Evolutionary conservation across 2,888 invertebrate genomes (phyloP).

Genomic region (Harpalus rubripes): DNA sequence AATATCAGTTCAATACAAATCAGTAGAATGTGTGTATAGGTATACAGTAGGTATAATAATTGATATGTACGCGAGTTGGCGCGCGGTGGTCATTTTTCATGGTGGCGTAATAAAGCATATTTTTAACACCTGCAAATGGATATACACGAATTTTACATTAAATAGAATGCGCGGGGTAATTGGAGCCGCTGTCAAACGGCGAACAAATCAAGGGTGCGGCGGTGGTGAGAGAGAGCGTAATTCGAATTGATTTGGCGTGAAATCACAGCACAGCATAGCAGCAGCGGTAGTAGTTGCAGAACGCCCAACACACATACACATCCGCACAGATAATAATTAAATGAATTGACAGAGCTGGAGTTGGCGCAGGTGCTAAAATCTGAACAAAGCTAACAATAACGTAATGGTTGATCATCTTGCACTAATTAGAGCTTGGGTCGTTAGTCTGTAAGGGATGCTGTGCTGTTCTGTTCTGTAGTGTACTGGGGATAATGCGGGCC

Average conservation of each 20-base stretch:
- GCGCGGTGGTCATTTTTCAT: constrained; percentile 43
- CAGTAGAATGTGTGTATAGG: too few relatives aligned
- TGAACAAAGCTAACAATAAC: constrained; percentile 61
- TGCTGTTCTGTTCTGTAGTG: background rate
- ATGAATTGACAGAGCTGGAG: constrained; percentile 16
- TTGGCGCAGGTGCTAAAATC: constrained; percentile 49
- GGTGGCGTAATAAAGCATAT: constrained; percentile 52
- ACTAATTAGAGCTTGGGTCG: constrained; percentile 20
- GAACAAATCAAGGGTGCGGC: constrained; percentile 38
- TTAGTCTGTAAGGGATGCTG: constrained; percentile 19
- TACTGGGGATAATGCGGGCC: constrained; percentile 1
- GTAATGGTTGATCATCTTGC: constrained; percentile 60
- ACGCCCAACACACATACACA: constrained; percentile 4
- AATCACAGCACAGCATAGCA: constrained; percentile 32
- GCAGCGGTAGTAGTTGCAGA: background rate
- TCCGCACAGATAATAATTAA: constrained; percentile 50
- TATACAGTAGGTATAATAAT: background rate
- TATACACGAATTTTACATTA: constrained; percentile 66
- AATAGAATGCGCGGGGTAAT: constrained; percentile 61
- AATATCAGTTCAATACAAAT: background rate
- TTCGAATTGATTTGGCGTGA: constrained; percentile 65
- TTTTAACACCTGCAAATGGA: constrained; percentile 64
- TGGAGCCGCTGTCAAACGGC: constrained; percentile 57
- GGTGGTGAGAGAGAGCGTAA: constrained; percentile 42
- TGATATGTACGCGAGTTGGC: background rate